Evolutionary conservation across 2,113 vertebrate species (phyloP), one percentile per base, ranked within the genome.

Genomic region (Ranitomeya imitator): DNA sequence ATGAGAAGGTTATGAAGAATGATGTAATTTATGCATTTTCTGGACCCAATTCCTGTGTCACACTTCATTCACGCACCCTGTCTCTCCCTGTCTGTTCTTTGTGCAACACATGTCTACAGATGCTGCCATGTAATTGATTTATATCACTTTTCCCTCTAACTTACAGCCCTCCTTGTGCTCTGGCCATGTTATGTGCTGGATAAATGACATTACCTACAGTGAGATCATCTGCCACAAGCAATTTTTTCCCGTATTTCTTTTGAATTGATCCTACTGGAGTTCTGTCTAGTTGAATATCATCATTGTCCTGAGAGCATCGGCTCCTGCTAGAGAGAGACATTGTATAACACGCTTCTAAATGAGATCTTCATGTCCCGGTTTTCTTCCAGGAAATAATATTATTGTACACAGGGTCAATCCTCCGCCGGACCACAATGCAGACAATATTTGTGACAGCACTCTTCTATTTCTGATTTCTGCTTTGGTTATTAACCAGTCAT

Each of bases 221-320:
- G 61, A 83, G 61, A 83, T 83, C 81, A 69, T 83, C 61, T 67
- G 81, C 61, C 81, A 83, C 45, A 51, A 10, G n/a, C 26, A 21
- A 83, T 69, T 67, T 37, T 23, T 83, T 13, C 21, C 45, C 52
- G 21, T 51, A 52, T 83, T 54, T 18, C 31, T 45, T 54, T 69
- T 23, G 19, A 69, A 54, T 69, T 67, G 81, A 83, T 83, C 81
- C 19, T 65, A 65, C 31, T 52, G 80, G 80, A 83, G 52, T 83
- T 83, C 60, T 83, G 80, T 51, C 80, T 65, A 65, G 60, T 83
- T 54, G 16, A 21, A 23, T 83, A 69, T 83, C 61, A 83, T 83
- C 63, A 69, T 21, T n/a, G 80, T 52, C 21, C 60, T 52, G 80
- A 19, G 45, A 7, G 16, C 15, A 26, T 0, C 10, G 59, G 14